A percentile compares a stretch with the other conserved stretches of the same genome.
Evolutionary conservation across 2,113 vertebrate species (phyloP).

Genomic region (Hystrix cristata): DNA sequence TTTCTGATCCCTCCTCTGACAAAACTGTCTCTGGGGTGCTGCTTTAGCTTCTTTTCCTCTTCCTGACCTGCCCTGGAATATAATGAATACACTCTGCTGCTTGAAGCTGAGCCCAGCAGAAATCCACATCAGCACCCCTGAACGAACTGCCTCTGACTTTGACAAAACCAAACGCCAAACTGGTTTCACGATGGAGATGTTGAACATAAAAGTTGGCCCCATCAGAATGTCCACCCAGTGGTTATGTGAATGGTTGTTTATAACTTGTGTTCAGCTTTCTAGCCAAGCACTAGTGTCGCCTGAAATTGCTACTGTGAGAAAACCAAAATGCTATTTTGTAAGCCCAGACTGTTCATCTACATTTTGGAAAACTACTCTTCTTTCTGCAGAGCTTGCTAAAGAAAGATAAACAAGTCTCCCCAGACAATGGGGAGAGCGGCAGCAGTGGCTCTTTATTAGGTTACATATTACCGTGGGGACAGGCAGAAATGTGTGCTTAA

Average conservation of each 20-base stretch:
- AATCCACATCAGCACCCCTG: slow-evolving; percentile 76
- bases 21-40: background rate
- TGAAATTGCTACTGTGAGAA: slow-evolving; percentile 92
- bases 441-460: slow-evolving; percentile 50
- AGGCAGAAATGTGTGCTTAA: slow-evolving; percentile 16
- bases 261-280: slow-evolving; percentile 87
- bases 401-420: slow-evolving; percentile 76
- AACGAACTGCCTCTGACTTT: slow-evolving; percentile 83
- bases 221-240: slow-evolving; percentile 85
- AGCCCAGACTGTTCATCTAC: slow-evolving; percentile 85
- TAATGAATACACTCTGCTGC: slow-evolving; percentile 68
- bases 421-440: slow-evolving; percentile 72
- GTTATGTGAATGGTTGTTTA: slow-evolving; percentile 89
- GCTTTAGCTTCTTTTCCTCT: slow-evolving; percentile 65
- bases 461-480: slow-evolving; percentile 41
- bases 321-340: slow-evolving; percentile 88
- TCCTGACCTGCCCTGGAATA: slow-evolving; percentile 77
- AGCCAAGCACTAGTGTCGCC: slow-evolving; percentile 90
- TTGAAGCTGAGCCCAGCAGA: slow-evolving; percentile 83
- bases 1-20: slow-evolving; percentile 20
- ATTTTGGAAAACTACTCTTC: slow-evolving; percentile 81
- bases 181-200: slow-evolving; percentile 85
- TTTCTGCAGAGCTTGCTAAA: slow-evolving; percentile 84
- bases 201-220: slow-evolving; percentile 83
- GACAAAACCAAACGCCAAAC: slow-evolving; percentile 81